Conservation (phyloP, 2,888 invertebrate species). For the Dicyrtoma fusca region DNA sequence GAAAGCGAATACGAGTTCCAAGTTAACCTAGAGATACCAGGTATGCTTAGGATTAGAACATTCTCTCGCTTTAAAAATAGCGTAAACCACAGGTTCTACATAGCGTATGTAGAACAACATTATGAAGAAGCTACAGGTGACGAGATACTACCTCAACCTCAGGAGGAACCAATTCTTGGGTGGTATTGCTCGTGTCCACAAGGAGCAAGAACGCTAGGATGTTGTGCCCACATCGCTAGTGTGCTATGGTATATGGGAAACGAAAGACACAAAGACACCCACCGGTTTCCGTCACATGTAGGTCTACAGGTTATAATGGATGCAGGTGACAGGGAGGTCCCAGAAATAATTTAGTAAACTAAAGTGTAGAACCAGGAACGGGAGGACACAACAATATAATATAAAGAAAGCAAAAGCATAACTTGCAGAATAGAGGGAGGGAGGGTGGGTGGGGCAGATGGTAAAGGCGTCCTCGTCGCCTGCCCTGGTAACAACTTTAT, state of each 20-base stretch:
- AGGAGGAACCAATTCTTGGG: not conserved
- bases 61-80: not conserved
- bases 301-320: too few relatives aligned
- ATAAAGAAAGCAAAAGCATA: too few relatives aligned
- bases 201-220: conserved; percentile 8
- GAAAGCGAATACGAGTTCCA: conserved; percentile 6
- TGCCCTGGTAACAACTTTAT: not conserved
- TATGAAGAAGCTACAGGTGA: not conserved
- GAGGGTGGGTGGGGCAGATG: too few relatives aligned
- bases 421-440: too few relatives aligned
- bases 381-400: too few relatives aligned
- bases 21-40: not conserved
- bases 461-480: not conserved
- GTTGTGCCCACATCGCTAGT: conserved; percentile 3
- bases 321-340: too few relatives aligned
- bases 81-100: not conserved
- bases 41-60: not conserved
- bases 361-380: too few relatives aligned
- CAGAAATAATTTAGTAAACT: too few relatives aligned
- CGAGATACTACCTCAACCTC: not conserved
- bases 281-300: not conserved
- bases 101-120: not conserved
- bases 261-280: not conserved
- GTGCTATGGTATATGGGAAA: conserved; percentile 2
- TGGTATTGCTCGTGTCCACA: not conserved